A percentile compares a stretch with the other conserved stretches of the same genome.
Evolutionary conservation across 2,113 vertebrate species (phyloP).

Genomic region (Cheilinus undulatus): DNA sequence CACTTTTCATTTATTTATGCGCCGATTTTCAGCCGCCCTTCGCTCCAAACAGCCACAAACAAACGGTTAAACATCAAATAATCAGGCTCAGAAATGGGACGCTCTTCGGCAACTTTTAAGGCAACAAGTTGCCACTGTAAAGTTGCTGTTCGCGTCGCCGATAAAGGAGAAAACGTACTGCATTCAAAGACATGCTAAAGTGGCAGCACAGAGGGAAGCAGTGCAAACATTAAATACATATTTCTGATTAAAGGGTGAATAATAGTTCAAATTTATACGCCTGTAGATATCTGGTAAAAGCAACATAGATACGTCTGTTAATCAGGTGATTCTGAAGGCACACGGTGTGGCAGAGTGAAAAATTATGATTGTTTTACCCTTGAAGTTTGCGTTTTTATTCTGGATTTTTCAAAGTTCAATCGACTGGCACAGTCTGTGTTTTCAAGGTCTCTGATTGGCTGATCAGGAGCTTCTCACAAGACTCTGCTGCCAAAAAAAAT

Average conservation of each 20-base stretch:
- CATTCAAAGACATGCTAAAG: conserved; percentile 36
- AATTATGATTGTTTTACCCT: neutral
- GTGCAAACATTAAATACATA: neutral
- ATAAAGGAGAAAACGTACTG: neutral
- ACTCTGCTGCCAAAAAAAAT: neutral
- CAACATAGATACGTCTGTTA: too few relatives aligned
- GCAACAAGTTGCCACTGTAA: neutral
- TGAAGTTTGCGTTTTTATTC: too few relatives aligned
- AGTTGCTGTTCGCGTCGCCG: neutral
- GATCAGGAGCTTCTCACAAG: conserved; percentile 29
- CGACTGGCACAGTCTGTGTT: neutral
- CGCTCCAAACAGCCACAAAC: neutral
- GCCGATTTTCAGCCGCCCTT: neutral
- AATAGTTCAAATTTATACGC: too few relatives aligned
- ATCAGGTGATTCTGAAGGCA: conserved; percentile 44
- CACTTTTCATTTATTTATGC: conserved; percentile 33
- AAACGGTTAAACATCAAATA: neutral
- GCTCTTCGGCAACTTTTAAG: neutral
- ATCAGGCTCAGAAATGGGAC: neutral
- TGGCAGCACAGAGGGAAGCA: conserved; percentile 28
- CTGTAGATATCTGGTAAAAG: too few relatives aligned
- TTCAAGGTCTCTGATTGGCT: conserved; percentile 28
- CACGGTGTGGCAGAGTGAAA: conserved; percentile 29
- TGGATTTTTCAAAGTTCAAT: neutral
- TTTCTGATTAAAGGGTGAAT: conserved; percentile 9